These are phyloP conservation scores for Apamea epomidion DNA, from an alignment of 2,888 invertebrate species.

Conservation along the genomic window DNA sequence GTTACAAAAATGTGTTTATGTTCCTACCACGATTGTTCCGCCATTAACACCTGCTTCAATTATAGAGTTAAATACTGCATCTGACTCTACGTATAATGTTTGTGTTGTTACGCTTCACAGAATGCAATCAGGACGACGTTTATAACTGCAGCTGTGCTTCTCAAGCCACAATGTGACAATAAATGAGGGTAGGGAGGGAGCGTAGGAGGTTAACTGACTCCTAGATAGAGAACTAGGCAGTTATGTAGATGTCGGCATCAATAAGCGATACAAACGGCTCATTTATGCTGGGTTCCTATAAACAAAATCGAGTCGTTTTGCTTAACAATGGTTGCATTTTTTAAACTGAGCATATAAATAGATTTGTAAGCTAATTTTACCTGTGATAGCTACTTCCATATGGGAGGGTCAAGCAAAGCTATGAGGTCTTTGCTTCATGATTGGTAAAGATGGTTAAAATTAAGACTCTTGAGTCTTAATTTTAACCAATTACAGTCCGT, in stretches of 20 bases:
- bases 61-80: neutral
- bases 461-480: too few relatives aligned
- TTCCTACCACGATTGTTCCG: neutral
- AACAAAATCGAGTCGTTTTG: neutral
- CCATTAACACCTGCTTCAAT: neutral
- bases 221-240: neutral
- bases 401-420: too few relatives aligned
- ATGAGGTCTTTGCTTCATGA: too few relatives aligned
- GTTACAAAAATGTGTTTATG: constrained; percentile 6
- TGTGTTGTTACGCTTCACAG: constrained; percentile 18
- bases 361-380: too few relatives aligned
- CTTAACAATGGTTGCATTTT: too few relatives aligned
- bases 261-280: neutral
- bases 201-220: neutral
- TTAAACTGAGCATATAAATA: too few relatives aligned
- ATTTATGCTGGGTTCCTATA: neutral
- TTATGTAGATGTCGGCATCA: neutral
- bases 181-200: neutral
- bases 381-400: too few relatives aligned
- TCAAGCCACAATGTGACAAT: neutral
- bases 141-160: neutral
- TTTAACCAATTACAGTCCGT: too few relatives aligned
- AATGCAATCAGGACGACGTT: neutral
- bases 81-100: neutral
- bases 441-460: too few relatives aligned